Percentiles rank a stretch among this genome's conserved stretches.
Evolutionary conservation across 2,113 vertebrate genomes (phyloP).

Genomic region (Scytalopus superciliaris): DNA sequence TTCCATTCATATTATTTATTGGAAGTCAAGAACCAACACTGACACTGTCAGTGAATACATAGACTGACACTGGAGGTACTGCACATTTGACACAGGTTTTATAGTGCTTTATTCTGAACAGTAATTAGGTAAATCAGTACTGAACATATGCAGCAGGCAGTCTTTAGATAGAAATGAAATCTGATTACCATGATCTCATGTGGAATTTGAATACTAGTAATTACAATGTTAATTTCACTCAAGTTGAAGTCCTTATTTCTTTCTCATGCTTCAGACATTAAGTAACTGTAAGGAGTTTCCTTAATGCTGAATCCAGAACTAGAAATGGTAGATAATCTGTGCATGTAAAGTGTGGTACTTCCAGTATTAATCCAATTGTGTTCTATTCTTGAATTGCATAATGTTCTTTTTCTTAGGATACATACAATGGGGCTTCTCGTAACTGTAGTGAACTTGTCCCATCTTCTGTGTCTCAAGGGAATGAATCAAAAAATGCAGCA

Average conservation of each 20-base stretch:
- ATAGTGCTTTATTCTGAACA: constrained; percentile 66
- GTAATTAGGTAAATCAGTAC: constrained; percentile 49
- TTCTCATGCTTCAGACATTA: neutral
- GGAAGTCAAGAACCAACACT: neutral
- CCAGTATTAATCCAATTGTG: neutral
- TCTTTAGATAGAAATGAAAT: constrained; percentile 23
- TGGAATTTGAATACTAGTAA: constrained; percentile 4
- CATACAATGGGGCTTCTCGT: neutral
- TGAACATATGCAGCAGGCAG: constrained; percentile 48
- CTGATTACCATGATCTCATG: constrained; percentile 10
- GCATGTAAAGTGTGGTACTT: neutral
- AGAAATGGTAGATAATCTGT: neutral
- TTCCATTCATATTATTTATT: neutral
- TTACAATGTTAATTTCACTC: neutral
- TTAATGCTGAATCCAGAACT: neutral
- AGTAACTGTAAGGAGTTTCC: neutral
- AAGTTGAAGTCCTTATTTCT: neutral
- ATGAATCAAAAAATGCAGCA: neutral
- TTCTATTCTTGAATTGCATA: neutral
- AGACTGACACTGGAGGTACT: neutral
- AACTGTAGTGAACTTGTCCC: neutral
- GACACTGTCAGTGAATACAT: neutral
- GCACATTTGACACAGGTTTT: neutral
- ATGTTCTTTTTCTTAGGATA: neutral
- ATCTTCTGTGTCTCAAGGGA: neutral